Percentiles rank a stretch among this genome's conserved stretches.
Conservation (phyloP, 2,797 vertebrate genomes). For the Varecia variegata region DNA sequence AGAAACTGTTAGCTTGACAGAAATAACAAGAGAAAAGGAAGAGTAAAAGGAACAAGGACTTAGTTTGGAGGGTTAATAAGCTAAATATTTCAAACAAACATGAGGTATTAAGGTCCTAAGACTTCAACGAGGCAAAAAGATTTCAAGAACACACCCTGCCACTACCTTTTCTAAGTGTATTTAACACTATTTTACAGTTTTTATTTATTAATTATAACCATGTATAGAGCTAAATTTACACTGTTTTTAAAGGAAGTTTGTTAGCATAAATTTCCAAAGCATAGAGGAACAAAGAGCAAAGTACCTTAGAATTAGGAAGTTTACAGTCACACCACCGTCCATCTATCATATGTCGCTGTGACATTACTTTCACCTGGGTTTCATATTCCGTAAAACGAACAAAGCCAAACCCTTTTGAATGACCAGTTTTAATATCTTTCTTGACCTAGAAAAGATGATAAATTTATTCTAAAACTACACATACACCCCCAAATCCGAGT, state of each 20-base stretch:
- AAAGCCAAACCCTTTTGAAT: slow-evolving; percentile 99
- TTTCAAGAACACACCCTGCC: neutral
- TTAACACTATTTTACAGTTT: neutral
- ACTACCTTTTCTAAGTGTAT: neutral
- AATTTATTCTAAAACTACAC: neutral
- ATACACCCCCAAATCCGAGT: neutral
- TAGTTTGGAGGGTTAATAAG: neutral
- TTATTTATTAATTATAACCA: too few relatives aligned
- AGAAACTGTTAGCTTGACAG: neutral
- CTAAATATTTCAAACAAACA: slow-evolving; percentile 14
- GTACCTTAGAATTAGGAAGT: slow-evolving; percentile 98
- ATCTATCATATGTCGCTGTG: slow-evolving; percentile 99
- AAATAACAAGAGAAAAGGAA: neutral
- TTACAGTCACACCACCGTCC: slow-evolving; percentile 99
- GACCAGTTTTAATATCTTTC: slow-evolving; percentile 97
- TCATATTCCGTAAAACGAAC: slow-evolving; percentile 99
- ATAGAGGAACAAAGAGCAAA: neutral
- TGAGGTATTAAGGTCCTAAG: neutral
- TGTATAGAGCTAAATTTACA: neutral
- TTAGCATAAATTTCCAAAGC: neutral
- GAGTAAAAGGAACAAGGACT: neutral
- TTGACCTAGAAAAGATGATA: slow-evolving; percentile 90
- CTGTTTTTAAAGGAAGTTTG: neutral
- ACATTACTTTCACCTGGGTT: slow-evolving; percentile 98
- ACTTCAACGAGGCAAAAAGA: neutral